Percentiles rank a stretch among this genome's conserved stretches.
Conservation (phyloP, 2,797 vertebrate species). For the Sylvilagus floridanus region DNA sequence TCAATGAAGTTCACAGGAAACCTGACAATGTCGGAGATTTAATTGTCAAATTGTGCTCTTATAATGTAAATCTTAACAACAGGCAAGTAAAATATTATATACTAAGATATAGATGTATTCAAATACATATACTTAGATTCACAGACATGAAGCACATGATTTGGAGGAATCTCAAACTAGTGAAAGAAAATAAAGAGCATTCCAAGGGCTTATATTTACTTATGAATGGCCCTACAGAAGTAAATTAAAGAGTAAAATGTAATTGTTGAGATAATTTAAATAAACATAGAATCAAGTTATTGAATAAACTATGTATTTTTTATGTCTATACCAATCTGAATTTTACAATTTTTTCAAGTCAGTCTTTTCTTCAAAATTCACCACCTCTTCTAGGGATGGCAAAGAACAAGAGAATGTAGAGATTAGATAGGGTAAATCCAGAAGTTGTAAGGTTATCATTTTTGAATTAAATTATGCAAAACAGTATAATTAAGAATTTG, state of each 20-base stretch:
- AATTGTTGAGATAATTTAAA: conserved; percentile 15
- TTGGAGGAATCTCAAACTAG: neutral
- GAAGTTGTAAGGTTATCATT: neutral
- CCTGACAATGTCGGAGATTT: neutral
- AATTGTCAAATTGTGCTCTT: neutral
- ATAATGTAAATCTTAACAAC: conserved; percentile 5
- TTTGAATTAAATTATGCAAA: neutral
- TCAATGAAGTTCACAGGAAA: neutral
- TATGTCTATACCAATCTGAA: neutral
- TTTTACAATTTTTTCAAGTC: neutral
- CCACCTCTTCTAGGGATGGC: neutral
- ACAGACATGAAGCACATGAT: neutral
- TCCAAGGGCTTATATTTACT: neutral
- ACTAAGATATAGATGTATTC: neutral
- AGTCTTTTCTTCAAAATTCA: neutral
- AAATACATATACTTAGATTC: neutral
- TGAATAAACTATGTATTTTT: neutral
- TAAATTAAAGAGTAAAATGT: neutral
- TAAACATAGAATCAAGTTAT: neutral
- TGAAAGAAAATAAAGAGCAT: neutral
- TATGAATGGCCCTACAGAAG: neutral
- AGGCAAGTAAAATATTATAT: conserved; percentile 9
- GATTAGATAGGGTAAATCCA: neutral
- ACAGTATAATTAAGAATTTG: neutral
- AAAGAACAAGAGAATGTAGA: neutral